Percentiles rank a stretch among this genome's conserved stretches.
phyloP scores from a whole-genome alignment of 2,113 vertebrate species.

The Passer montanus region DNA sequence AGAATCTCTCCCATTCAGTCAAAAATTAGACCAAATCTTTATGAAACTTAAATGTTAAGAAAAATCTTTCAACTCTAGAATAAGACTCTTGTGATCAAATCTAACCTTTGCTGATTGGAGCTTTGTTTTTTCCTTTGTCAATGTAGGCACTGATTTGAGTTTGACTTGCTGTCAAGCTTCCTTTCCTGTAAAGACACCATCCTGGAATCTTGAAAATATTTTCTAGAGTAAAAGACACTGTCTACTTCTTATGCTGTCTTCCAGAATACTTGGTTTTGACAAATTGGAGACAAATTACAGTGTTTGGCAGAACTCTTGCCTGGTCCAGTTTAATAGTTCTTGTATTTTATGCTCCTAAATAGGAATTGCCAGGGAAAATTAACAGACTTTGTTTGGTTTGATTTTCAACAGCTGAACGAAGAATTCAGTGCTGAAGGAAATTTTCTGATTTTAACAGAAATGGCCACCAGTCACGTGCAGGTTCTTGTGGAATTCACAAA shows the following conservation, averaged over 20 bases:
- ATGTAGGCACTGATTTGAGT: neutral
- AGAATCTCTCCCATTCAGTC: neutral
- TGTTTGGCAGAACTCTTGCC: neutral
- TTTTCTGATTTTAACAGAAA: slow-evolving; percentile 94
- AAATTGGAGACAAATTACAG: neutral
- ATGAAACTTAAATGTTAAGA: neutral
- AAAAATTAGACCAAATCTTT: neutral
- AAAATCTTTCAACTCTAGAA: neutral
- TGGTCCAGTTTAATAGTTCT: neutral
- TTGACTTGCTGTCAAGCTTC: neutral
- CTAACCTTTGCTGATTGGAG: neutral
- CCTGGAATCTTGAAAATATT: neutral
- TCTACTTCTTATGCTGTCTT: neutral
- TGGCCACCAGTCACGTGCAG: slow-evolving; percentile 96
- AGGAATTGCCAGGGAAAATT: neutral
- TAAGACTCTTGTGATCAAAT: neutral
- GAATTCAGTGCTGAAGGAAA: slow-evolving; percentile 93
- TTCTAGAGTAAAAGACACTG: neutral
- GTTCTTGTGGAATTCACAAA: slow-evolving; percentile 98
- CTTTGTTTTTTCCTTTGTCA: neutral
- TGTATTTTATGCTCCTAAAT: neutral
- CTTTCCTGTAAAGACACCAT: neutral
- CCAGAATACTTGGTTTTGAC: neutral
- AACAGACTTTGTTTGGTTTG: slow-evolving; percentile 25
- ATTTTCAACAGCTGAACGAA: slow-evolving; percentile 85